Evolutionary conservation across 37 sponge, comb jelly and placozoan species (phyloP), one percentile per base, ranked within the genome.

Genomic region (Agelas oroides): DNA sequence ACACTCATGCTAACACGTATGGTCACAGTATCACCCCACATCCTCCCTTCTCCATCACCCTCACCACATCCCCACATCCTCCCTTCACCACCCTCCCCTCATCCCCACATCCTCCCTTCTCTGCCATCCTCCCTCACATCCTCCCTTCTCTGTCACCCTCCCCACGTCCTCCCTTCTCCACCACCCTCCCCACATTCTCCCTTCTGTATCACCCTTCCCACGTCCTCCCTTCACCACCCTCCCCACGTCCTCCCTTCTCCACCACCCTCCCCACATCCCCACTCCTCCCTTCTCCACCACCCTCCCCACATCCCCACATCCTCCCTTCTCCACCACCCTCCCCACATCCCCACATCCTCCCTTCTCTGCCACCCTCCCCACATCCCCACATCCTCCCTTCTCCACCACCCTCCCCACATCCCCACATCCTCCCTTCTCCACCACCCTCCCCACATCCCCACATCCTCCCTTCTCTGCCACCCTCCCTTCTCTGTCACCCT

Each of bases 1-100:
- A 79, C 1, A 91, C 99, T 0, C 35, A 30, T 1, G 99, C 99
- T 27, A 95, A 88, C 63, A 81, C 78, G 86, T 95, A 65, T 77
- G 86, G 46, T 8, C 46, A 46, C 46, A 12, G 46, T 46, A 46
- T 8, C 46, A 46, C 46, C 46, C 3, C 8, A 8, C 46, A 3
- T 8, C 46, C 8, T 46, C 46, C 46, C 46, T 46, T 3, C 46
- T 8, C 46, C 46, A 3, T 8, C n/a, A n/a, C n/a, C n/a, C n/a
- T n/a, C n/a, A n/a, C n/a, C n/a, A n/a, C 3, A 3, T 12, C 8
- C 6, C 46, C 46, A 46, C 46, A 46, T 8, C 46, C 46, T 8
- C 8, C 46, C 8, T 8, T 8, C 46, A 12, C 46, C 46, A 12
- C 6, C 6, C 46, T 8, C 46, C 8, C n/a, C n/a, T n/a, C n/a